A percentile compares a stretch with the other conserved stretches of the same genome.
phyloP scores from a whole-genome alignment of 2,888 invertebrate genomes.

The Eudemis profundana region DNA sequence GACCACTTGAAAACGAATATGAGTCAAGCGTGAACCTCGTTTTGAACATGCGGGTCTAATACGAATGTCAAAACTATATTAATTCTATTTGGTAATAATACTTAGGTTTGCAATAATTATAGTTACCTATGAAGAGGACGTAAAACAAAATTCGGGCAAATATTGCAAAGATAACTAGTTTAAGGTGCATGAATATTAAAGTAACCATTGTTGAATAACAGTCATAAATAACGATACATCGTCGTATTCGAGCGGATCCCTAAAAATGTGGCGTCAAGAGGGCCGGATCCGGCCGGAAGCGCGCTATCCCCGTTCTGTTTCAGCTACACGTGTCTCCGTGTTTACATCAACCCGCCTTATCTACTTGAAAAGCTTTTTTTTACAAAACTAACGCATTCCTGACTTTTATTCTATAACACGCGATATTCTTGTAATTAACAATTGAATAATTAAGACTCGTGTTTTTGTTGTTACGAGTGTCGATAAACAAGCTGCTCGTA shows the following conservation, averaged over 20 bases:
- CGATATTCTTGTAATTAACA: constrained; percentile 34
- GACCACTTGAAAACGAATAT: constrained; percentile 53
- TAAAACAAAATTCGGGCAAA: too few relatives aligned
- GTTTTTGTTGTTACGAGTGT: constrained; percentile 15
- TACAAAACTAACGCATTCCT: constrained; percentile 38
- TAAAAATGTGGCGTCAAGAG: constrained; percentile 53
- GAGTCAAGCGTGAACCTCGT: constrained; percentile 9
- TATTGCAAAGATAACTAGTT: too few relatives aligned
- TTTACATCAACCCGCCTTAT: constrained; percentile 71
- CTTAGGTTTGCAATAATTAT: too few relatives aligned
- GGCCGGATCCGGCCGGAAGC: constrained; percentile 66
- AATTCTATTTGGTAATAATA: too few relatives aligned
- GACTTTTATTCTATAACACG: constrained; percentile 27
- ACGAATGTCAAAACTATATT: too few relatives aligned
- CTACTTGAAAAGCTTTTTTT: constrained; percentile 61
- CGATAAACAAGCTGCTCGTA: constrained; percentile 12
- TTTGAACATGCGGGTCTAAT: neutral
- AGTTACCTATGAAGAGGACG: too few relatives aligned
- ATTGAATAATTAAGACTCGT: constrained; percentile 23
- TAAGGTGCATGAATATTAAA: too few relatives aligned
- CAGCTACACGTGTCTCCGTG: constrained; percentile 73
- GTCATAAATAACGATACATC: too few relatives aligned
- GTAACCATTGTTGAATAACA: too few relatives aligned
- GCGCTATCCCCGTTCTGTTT: constrained; percentile 68
- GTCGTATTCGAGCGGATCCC: neutral